These are phyloP conservation scores for Octomys mimax DNA, from an alignment of 2,797 vertebrate genomes.

Conservation along the genomic window DNA sequence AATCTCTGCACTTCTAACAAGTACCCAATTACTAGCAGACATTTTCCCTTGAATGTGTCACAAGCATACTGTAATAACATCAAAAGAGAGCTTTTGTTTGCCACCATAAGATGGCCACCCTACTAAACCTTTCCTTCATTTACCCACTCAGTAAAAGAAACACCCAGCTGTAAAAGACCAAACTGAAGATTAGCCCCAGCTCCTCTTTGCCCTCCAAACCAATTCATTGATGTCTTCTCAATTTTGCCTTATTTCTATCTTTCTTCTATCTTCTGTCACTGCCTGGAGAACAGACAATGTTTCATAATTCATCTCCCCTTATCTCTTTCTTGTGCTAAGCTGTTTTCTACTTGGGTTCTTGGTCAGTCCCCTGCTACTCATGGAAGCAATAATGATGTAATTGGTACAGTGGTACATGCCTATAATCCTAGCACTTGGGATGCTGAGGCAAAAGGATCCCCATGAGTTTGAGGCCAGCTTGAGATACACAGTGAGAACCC, in stretches of 20 bases:
- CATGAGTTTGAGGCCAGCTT: background rate
- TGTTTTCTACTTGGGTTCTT: background rate
- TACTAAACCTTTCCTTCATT: background rate
- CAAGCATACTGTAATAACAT: background rate
- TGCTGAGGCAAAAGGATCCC: background rate
- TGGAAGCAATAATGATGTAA: background rate
- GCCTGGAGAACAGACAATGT: background rate
- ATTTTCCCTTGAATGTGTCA: background rate
- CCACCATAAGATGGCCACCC: accelerated
- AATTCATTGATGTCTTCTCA: background rate
- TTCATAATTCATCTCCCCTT: background rate
- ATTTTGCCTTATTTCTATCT: background rate
- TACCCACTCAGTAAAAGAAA: background rate
- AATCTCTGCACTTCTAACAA: background rate
- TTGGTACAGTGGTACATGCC: background rate
- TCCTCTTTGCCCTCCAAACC: background rate
- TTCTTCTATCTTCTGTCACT: background rate
- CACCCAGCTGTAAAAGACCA: background rate
- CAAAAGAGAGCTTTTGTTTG: background rate
- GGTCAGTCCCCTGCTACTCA: background rate
- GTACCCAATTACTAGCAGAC: background rate
- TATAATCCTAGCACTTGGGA: background rate
- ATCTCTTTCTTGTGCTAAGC: background rate
- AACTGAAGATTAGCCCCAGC: background rate
- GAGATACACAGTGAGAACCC: background rate